phyloP scores from a whole-genome alignment of 37 sponge, comb jelly and placozoan genomes.

The Diacarnus erythraeanus region DNA sequence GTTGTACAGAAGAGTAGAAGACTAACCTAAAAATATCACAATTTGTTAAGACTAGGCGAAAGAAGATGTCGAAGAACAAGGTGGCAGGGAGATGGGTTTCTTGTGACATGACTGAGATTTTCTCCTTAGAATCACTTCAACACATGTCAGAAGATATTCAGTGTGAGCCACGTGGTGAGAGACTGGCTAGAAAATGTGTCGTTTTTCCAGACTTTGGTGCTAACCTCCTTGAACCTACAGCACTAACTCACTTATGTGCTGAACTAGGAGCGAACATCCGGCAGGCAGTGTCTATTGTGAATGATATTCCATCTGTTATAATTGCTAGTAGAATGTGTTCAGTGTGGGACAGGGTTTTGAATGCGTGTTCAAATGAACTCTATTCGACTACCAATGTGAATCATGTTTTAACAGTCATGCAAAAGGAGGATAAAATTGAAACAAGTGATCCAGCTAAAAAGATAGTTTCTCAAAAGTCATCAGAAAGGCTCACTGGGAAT shows the following conservation, averaged over 20 bases:
- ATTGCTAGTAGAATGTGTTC: background rate
- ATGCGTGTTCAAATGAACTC: background rate
- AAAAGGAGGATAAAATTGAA: conserved; percentile 10
- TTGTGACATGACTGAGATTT: conserved; percentile 10
- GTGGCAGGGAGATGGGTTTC: background rate
- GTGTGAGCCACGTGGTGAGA: background rate
- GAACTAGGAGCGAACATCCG: background rate
- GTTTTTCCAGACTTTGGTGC: conserved; percentile 45
- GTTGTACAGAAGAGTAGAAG: too few species aligned
- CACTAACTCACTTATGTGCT: conserved; percentile 11
- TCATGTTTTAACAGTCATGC: conserved; percentile 6
- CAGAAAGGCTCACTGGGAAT: conserved; percentile 19
- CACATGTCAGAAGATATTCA: background rate
- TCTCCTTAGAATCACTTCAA: background rate
- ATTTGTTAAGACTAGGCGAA: too few species aligned
- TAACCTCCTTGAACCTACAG: conserved; percentile 12
- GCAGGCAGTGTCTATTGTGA: conserved; percentile 13
- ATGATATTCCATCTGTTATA: conserved; percentile 31
- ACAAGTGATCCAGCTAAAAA: background rate
- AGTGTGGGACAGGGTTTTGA: conserved; percentile 40
- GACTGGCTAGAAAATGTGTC: background rate
- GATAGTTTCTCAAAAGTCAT: background rate
- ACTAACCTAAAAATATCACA: too few species aligned
- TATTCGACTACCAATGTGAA: conserved; percentile 21
- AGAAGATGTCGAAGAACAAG: too few species aligned